phyloP scores from a whole-genome alignment of 1,140 invertebrate genomes.

The Zophobas morio region DNA sequence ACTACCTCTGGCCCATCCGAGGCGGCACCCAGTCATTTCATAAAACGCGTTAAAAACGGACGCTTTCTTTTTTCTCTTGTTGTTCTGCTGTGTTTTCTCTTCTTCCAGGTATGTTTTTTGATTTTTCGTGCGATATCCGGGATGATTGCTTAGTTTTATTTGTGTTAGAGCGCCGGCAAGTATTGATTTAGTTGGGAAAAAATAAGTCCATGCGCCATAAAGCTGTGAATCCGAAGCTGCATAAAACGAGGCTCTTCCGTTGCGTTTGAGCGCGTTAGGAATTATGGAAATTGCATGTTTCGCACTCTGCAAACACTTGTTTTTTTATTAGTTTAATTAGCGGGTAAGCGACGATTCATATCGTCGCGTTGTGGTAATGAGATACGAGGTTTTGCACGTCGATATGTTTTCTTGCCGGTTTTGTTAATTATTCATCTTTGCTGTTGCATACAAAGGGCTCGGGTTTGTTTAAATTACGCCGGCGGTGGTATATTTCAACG shows the following conservation, averaged over 20 bases:
- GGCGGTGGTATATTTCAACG: background rate
- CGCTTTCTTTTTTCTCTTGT: background rate
- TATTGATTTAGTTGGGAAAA: slow-evolving; percentile 63
- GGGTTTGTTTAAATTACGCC: slow-evolving; percentile 1
- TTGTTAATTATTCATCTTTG: slow-evolving; percentile 22
- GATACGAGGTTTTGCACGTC: slow-evolving; percentile 3
- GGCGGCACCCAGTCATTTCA: slow-evolving; percentile 27
- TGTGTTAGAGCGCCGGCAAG: slow-evolving; percentile 47
- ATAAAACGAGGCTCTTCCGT: slow-evolving; percentile 61
- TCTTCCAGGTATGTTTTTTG: background rate
- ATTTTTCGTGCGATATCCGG: background rate
- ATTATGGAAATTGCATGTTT: slow-evolving; percentile 26
- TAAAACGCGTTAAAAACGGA: slow-evolving; percentile 38
- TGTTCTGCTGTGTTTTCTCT: background rate
- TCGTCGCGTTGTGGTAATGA: background rate
- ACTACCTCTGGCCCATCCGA: slow-evolving; percentile 15
- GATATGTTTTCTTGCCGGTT: background rate
- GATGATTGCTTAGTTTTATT: slow-evolving; percentile 44
- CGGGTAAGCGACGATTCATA: background rate
- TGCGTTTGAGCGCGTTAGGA: slow-evolving; percentile 51
- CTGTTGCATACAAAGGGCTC: slow-evolving; percentile 11
- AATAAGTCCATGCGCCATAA: slow-evolving; percentile 63
- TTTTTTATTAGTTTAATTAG: slow-evolving; percentile 23
- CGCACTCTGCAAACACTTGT: background rate
- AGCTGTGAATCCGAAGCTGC: slow-evolving; percentile 57